A percentile compares a stretch with the other conserved stretches of the same genome.
phyloP scores from a whole-genome alignment of 2,888 invertebrate genomes.

The Dioctria rufipes region DNA sequence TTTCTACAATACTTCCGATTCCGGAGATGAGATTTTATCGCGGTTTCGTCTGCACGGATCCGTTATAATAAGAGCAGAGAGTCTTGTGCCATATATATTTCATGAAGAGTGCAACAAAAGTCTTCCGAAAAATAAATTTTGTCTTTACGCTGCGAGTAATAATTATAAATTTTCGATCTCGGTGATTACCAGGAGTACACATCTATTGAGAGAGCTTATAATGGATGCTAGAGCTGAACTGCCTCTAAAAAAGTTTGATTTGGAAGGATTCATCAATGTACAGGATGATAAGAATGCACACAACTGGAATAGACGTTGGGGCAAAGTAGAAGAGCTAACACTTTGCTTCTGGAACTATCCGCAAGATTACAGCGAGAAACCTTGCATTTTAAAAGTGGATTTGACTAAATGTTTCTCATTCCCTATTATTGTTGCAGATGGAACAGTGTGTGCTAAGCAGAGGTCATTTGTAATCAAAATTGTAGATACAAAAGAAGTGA shows the following conservation, averaged over 20 bases:
- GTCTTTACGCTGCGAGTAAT: constrained; percentile 63
- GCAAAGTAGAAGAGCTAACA: constrained; percentile 70
- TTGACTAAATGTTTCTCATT: constrained; percentile 67
- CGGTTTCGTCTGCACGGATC: constrained; percentile 68
- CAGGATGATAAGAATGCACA: constrained; percentile 70
- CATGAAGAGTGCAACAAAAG: constrained; percentile 8
- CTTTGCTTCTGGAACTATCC: constrained; percentile 74
- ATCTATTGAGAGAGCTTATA: constrained; percentile 64
- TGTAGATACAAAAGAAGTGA: constrained; percentile 58
- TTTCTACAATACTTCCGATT: constrained; percentile 60
- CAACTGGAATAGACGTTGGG: constrained; percentile 75
- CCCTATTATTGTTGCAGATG: constrained; percentile 67
- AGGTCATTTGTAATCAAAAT: constrained; percentile 70
- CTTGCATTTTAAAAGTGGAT: constrained; percentile 69
- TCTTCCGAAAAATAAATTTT: constrained; percentile 61
- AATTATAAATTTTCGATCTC: constrained; percentile 63
- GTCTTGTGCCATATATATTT: constrained; percentile 66
- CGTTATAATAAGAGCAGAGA: constrained; percentile 63
- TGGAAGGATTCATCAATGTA: constrained; percentile 73
- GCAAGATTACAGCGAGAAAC: constrained; percentile 68
- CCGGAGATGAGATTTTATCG: constrained; percentile 65
- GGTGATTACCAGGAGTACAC: constrained; percentile 63
- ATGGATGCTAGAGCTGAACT: constrained; percentile 56
- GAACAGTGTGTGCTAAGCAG: constrained; percentile 72
- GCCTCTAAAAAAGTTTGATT: constrained; percentile 15